A percentile compares a stretch with the other conserved stretches of the same genome.
Conservation (phyloP, 2,797 vertebrate species). For the Anabas testudineus region DNA sequence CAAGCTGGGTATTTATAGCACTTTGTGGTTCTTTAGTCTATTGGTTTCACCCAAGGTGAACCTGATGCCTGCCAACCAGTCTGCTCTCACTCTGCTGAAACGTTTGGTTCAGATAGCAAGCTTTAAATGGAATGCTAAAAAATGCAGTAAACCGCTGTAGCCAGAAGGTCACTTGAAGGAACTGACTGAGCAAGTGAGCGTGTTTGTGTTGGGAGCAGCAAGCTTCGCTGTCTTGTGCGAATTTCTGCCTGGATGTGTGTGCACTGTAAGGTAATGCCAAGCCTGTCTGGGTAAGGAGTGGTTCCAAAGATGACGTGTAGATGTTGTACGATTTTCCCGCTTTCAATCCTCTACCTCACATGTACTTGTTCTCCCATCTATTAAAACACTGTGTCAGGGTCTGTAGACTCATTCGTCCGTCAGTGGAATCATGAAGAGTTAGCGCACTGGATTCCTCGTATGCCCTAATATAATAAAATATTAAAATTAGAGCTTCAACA, state of each 20-base stretch:
- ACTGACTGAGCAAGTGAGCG: conserved; percentile 23
- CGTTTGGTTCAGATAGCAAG: conserved; percentile 21
- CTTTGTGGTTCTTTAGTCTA: conserved; percentile 68
- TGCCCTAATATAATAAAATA: background rate
- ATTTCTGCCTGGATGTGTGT: conserved; percentile 21
- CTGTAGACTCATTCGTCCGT: conserved; percentile 12
- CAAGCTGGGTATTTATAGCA: conserved; percentile 76
- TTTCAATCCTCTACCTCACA: conserved; percentile 37
- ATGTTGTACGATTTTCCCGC: conserved; percentile 56
- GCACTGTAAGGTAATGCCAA: conserved; percentile 12
- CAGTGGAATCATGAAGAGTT: conserved; percentile 2
- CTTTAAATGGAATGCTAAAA: conserved; percentile 56
- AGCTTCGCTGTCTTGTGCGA: conserved; percentile 38
- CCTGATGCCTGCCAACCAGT: conserved; percentile 50
- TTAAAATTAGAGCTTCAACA: background rate
- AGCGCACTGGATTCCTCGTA: background rate
- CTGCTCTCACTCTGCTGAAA: conserved; percentile 47
- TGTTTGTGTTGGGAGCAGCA: conserved; percentile 30
- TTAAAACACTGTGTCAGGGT: conserved; percentile 9
- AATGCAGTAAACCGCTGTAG: conserved; percentile 52
- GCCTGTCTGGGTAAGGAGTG: conserved; percentile 63
- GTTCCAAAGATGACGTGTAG: conserved; percentile 64
- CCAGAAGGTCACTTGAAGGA: conserved; percentile 64
- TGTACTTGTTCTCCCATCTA: conserved; percentile 18
- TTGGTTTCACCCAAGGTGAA: conserved; percentile 72